Evolutionary conservation across 1,140 invertebrate species (phyloP), one percentile per base, ranked within the genome.

Genomic region (Manduca sexta): DNA sequence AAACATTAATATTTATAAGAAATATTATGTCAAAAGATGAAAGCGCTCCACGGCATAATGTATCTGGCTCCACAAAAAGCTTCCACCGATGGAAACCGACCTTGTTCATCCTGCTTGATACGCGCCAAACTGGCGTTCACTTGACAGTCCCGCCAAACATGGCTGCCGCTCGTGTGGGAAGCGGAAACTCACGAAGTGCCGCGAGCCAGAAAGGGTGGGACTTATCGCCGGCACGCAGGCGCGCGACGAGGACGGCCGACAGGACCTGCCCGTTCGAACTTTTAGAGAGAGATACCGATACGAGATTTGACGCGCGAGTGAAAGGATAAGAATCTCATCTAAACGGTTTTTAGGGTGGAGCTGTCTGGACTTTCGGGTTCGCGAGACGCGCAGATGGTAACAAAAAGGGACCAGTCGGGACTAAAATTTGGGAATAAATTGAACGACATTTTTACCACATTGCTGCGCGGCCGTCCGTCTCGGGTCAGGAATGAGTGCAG

Each of bases 331-430:
- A 72, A 74, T 73, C 56, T 70, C 56, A 60, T 71, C 63, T 75
- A 78, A 83, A 80, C 74, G 67, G 77, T 80, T 83, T 79, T 82
- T 82, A 85, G 81, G 81, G 81, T 83, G 81, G 81, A 83, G 81
- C 74, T 80, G 81, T 85, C 81, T 85, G 77, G 76, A 82, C 60
- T 69, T 67, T 75, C 58, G 75, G 69, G 64, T 64, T 67, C 69
- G 55, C 57, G 54, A 60, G 69, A 52, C 62, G 68, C 70, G 77
- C 81, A 84, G 78, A 84, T 84, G 77, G 72, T 59, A 79, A 81
- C 81, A 82, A 85, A 84, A 84, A 84, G 78, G 79, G 72, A 81
- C 74, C 71, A 77, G 74, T 69, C 76, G 62, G 67, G 75, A 74
- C 64, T 69, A 74, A 83, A 84, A 70, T 82, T 84, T 76, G 75